Percentiles rank a stretch among this genome's conserved stretches.
These are phyloP conservation scores for Tiliacea citrago DNA, from an alignment of 2,888 invertebrate genomes.

Conservation along the genomic window DNA sequence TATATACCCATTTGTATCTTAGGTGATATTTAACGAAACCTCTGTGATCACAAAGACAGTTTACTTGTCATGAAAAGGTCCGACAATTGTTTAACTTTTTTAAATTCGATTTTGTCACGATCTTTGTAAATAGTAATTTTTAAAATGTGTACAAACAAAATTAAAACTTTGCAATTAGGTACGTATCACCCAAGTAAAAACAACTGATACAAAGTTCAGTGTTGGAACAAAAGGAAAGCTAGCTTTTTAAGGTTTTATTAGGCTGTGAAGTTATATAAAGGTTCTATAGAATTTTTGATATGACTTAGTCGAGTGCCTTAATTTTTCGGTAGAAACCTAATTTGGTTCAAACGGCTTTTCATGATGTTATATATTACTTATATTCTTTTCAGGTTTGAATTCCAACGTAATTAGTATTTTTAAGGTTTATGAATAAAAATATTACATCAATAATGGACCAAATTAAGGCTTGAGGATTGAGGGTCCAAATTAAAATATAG, in stretches of 20 bases:
- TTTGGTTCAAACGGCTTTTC: not conserved
- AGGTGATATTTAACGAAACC: constrained; percentile 41
- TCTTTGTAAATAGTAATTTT: constrained; percentile 49
- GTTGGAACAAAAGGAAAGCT: constrained; percentile 1
- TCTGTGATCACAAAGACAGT: constrained; percentile 48
- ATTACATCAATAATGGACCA: constrained; percentile 11
- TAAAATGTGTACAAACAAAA: constrained; percentile 25
- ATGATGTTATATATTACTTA: not conserved
- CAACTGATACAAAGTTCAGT: constrained; percentile 26
- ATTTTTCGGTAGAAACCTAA: not conserved
- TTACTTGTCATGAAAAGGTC: constrained; percentile 14
- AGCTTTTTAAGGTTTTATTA: constrained; percentile 31
- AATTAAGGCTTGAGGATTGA: constrained; percentile 8
- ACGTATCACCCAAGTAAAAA: not conserved
- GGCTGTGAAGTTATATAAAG: constrained; percentile 51
- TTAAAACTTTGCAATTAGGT: not conserved
- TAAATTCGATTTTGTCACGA: constrained; percentile 14
- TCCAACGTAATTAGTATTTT: constrained; percentile 24
- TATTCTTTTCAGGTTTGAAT: not conserved
- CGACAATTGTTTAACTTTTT: not conserved
- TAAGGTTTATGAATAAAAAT: constrained; percentile 19
- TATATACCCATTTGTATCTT: not conserved
- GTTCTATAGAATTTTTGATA: constrained; percentile 23
- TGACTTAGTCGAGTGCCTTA: constrained; percentile 38
- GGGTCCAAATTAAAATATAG: constrained; percentile 9